Conservation (phyloP, 2,113 vertebrate genomes). For the Octodon degus region DNA sequence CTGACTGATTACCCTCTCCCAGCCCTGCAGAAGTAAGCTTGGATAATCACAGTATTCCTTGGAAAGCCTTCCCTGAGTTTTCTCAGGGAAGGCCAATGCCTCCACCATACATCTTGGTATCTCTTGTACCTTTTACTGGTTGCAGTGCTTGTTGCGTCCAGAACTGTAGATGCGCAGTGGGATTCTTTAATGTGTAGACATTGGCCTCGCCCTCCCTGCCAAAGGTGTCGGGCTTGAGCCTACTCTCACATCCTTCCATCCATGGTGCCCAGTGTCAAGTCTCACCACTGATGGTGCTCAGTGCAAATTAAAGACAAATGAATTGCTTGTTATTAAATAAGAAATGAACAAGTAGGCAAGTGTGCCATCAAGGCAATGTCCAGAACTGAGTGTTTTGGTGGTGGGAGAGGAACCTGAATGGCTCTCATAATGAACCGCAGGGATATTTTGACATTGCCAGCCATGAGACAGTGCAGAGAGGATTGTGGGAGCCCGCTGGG, state of each 20-base stretch:
- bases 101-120: accelerated
- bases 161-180: no score
- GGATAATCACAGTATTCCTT: background rate
- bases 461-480: background rate
- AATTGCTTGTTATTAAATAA: background rate
- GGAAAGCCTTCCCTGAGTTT: no score
- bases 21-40: background rate
- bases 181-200: accelerated
- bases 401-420: background rate
- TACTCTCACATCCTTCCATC: accelerated
- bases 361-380: background rate
- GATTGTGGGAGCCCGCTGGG: accelerated
- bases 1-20: accelerated
- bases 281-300: accelerated
- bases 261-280: accelerated
- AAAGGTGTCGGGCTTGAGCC: accelerated
- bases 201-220: no score
- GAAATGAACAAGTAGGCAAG: background rate
- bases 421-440: background rate
- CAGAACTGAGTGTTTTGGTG: background rate
- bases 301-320: background rate
- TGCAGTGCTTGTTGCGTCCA: background rate
- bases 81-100: background rate
- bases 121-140: accelerated
- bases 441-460: background rate